Evolutionary conservation across 1,140 invertebrate species (phyloP).

Genomic region (Nasonia longicornis): DNA sequence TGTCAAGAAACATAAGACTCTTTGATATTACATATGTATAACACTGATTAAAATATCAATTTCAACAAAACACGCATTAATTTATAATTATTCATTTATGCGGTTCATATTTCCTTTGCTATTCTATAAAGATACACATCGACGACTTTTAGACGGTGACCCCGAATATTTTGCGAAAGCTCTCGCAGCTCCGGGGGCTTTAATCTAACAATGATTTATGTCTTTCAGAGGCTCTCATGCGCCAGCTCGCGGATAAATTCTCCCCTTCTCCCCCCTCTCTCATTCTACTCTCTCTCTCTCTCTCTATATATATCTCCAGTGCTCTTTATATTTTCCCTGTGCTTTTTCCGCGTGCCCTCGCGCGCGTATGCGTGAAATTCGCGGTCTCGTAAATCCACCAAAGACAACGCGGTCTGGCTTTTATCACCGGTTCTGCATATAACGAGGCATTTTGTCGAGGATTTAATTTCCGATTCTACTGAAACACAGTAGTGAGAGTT

Average conservation of each 20-base stretch:
- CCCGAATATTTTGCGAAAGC: constrained; percentile 59
- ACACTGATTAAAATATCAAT: too few relatives aligned
- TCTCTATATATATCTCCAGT: background rate
- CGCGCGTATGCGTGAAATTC: background rate
- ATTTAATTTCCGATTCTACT: constrained; percentile 1
- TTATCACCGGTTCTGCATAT: background rate
- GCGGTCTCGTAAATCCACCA: constrained; percentile 22
- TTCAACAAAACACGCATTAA: too few relatives aligned
- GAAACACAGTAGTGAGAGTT: background rate
- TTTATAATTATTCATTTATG: background rate
- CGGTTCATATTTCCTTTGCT: background rate
- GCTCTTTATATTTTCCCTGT: background rate
- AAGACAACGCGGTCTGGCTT: constrained; percentile 8
- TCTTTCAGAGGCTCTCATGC: constrained; percentile 60
- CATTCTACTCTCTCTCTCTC: too few relatives aligned
- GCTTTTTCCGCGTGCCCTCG: background rate
- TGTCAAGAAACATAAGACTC: too few relatives aligned
- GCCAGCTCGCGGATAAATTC: background rate
- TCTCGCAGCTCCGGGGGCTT: constrained; percentile 59
- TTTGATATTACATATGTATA: too few relatives aligned
- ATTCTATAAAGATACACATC: background rate
- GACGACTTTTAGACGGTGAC: constrained; percentile 61
- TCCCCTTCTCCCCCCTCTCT: background rate
- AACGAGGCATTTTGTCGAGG: constrained; percentile 5
- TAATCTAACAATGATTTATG: constrained; percentile 69